These are phyloP conservation scores for Notolabrus celidotus DNA, from an alignment of 2,797 vertebrate genomes.

Conservation along the genomic window DNA sequence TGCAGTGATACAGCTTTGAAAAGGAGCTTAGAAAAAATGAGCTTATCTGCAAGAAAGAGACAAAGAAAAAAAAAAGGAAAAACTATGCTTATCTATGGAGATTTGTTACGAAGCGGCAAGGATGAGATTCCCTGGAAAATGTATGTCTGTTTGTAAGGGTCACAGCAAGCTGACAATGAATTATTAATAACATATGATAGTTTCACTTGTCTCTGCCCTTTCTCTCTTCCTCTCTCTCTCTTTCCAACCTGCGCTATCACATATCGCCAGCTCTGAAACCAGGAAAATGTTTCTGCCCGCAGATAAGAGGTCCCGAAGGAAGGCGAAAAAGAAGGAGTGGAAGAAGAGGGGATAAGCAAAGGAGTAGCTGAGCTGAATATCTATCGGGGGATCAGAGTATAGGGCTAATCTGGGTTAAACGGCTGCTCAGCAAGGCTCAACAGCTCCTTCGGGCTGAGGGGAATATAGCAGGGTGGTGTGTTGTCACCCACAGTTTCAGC, in stretches of 20 bases:
- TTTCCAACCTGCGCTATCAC: constrained; percentile 33
- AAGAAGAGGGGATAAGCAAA: constrained; percentile 59
- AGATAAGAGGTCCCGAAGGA: constrained; percentile 68
- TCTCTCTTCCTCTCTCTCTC: background rate
- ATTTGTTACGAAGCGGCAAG: constrained; percentile 19
- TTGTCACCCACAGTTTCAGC: constrained; percentile 31
- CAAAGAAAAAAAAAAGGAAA: constrained; percentile 1
- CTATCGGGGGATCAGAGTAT: constrained; percentile 72
- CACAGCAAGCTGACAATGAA: constrained; percentile 57
- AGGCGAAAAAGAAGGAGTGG: constrained; percentile 24
- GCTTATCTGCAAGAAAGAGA: constrained; percentile 32
- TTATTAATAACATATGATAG: constrained; percentile 62
- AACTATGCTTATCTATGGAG: constrained; percentile 18
- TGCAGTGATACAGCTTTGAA: constrained; percentile 7
- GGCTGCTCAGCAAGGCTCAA: constrained; percentile 59
- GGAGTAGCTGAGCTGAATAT: constrained; percentile 77
- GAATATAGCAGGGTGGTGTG: constrained; percentile 36
- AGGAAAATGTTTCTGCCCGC: constrained; percentile 54
- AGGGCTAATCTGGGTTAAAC: constrained; percentile 77
- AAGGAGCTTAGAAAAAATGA: constrained; percentile 23
- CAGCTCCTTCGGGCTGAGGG: constrained; percentile 41
- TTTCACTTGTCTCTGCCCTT: constrained; percentile 43
- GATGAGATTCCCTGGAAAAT: constrained; percentile 16
- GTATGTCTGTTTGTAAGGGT: constrained; percentile 36
- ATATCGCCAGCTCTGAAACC: constrained; percentile 49